A percentile compares a stretch with the other conserved stretches of the same genome.
These are phyloP conservation scores for Agonum fuliginosum DNA, from an alignment of 2,888 invertebrate genomes.

Conservation along the genomic window DNA sequence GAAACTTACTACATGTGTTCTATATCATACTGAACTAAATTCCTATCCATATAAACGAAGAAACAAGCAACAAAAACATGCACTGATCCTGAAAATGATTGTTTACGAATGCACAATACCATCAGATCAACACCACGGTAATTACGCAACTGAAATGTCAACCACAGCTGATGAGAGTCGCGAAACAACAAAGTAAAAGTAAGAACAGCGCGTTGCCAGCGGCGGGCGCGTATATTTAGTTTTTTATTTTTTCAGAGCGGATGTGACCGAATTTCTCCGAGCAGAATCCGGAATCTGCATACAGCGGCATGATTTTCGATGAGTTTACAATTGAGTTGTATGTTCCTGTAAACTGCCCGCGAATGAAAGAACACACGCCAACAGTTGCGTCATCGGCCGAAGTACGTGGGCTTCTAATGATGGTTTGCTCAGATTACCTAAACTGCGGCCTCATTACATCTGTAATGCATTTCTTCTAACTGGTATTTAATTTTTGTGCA, in stretches of 20 bases:
- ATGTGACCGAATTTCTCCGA: constrained; percentile 52
- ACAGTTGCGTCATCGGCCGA: constrained; percentile 42
- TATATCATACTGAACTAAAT: neutral
- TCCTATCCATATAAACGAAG: neutral
- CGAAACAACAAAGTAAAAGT: constrained; percentile 51
- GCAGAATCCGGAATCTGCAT: constrained; percentile 28
- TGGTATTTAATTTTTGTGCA: constrained; percentile 6
- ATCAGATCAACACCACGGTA: constrained; percentile 38
- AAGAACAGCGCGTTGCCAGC: neutral
- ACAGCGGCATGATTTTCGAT: constrained; percentile 11
- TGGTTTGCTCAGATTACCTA: constrained; percentile 35
- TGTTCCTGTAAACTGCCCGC: neutral
- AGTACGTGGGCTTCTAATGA: constrained; percentile 43
- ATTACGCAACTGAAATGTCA: constrained; percentile 48
- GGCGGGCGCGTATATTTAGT: constrained; percentile 32
- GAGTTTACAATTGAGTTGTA: constrained; percentile 16
- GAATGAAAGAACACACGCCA: constrained; percentile 1
- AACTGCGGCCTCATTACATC: constrained; percentile 46
- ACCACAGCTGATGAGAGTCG: constrained; percentile 6
- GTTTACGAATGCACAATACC: constrained; percentile 15
- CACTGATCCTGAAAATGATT: constrained; percentile 2
- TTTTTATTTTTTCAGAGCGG: constrained; percentile 35
- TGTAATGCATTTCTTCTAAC: constrained; percentile 26
- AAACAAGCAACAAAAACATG: neutral
- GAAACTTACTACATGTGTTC: constrained; percentile 28